These are phyloP conservation scores for Nesospiza acunhae DNA, from an alignment of 2,113 vertebrate species.

Conservation along the genomic window DNA sequence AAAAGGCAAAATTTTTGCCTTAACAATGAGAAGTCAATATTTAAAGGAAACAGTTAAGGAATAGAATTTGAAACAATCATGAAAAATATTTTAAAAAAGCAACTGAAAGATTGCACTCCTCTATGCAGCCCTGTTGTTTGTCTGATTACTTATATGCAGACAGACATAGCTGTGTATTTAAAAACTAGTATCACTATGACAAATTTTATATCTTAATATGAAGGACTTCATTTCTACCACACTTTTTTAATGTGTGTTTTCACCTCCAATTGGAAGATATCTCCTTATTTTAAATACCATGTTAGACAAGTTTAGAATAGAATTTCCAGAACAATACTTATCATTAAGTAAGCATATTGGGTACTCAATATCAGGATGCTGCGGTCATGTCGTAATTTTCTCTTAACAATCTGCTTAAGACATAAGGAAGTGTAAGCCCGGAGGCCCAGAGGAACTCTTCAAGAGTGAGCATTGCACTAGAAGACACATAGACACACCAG, in stretches of 20 bases:
- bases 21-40: not conserved
- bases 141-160: not conserved
- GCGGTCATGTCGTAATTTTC: not conserved
- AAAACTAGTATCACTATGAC: not conserved
- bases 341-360: not conserved
- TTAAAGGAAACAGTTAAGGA: not conserved
- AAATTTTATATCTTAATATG: not conserved
- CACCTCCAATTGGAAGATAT: not conserved
- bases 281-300: not conserved
- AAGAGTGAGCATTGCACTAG: not conserved
- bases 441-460: not conserved
- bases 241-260: not conserved
- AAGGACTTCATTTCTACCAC: not conserved
- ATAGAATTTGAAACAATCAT: not conserved
- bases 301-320: not conserved
- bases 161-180: not conserved
- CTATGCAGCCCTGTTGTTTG: not conserved
- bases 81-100: not conserved
- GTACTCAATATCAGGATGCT: not conserved
- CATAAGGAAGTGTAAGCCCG: not conserved
- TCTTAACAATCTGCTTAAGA: not conserved
- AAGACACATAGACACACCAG: not conserved
- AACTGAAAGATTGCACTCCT: not conserved
- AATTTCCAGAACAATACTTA: not conserved
- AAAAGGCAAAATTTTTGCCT: not conserved